These are phyloP conservation scores for Creontiades dilutus DNA, from an alignment of 2,888 invertebrate species.

Conservation along the genomic window DNA sequence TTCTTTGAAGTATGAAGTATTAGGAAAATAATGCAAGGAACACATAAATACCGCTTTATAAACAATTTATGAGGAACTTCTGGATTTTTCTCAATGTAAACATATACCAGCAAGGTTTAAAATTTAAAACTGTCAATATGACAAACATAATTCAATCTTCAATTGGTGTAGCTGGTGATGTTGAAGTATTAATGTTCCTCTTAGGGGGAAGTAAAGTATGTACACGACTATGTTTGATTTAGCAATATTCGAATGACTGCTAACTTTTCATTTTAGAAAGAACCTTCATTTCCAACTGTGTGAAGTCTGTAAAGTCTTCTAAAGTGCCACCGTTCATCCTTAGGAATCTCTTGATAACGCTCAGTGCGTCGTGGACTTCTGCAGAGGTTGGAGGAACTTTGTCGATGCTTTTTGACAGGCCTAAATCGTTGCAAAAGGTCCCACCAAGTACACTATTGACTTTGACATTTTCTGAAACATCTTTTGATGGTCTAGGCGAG, in stretches of 20 bases:
- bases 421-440: not conserved
- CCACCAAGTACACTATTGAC: not conserved
- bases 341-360: constrained; percentile 51
- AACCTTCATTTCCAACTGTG: constrained; percentile 59
- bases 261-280: constrained; percentile 48
- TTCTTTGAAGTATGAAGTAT: too few relatives aligned
- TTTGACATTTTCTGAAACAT: not conserved
- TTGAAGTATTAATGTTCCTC: too few relatives aligned
- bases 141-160: too few relatives aligned
- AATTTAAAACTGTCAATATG: too few relatives aligned
- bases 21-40: too few relatives aligned
- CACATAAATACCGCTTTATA: too few relatives aligned
- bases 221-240: too few relatives aligned
- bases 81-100: too few relatives aligned
- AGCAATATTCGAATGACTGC: not conserved
- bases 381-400: not conserved
- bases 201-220: too few relatives aligned
- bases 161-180: too few relatives aligned
- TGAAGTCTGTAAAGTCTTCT: constrained; percentile 61
- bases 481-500: not conserved
- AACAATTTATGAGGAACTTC: too few relatives aligned
- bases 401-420: not conserved
- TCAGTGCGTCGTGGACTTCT: constrained; percentile 34
- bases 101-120: too few relatives aligned
- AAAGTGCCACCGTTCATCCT: constrained; percentile 34